phyloP scores from a whole-genome alignment of 2,113 vertebrate species.

The Suricata suricatta region DNA sequence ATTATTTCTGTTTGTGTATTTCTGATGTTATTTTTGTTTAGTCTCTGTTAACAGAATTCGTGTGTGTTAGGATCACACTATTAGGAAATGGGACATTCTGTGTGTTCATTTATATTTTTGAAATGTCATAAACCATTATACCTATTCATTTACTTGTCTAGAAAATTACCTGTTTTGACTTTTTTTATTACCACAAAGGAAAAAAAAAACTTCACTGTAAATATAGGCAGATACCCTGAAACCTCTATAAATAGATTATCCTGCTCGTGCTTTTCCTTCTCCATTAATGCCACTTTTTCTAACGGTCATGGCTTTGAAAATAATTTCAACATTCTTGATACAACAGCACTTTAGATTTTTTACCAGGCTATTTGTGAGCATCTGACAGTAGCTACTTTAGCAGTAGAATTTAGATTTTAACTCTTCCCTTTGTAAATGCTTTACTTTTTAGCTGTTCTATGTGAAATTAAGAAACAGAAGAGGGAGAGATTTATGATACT shows the following conservation, averaged over 20 bases:
- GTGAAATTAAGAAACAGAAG: constrained; percentile 57
- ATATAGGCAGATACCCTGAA: constrained; percentile 50
- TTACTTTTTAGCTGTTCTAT: neutral
- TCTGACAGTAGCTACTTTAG: neutral
- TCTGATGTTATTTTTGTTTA: constrained; percentile 58
- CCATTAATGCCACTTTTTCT: constrained; percentile 55
- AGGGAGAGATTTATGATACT: constrained; percentile 48
- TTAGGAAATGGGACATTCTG: neutral
- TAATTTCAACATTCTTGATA: constrained; percentile 51
- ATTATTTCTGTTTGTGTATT: constrained; percentile 21
- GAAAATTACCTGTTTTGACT: constrained; percentile 68
- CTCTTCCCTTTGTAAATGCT: constrained; percentile 49
- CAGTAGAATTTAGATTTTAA: constrained; percentile 51
- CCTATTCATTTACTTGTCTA: constrained; percentile 65
- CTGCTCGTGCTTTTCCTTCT: neutral
- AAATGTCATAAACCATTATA: constrained; percentile 42
- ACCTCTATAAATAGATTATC: constrained; percentile 49
- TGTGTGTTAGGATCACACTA: neutral
- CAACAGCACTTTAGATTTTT: constrained; percentile 20
- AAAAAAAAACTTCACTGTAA: constrained; percentile 50
- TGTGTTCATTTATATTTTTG: neutral
- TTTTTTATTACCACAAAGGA: constrained; percentile 53
- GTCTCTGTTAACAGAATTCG: constrained; percentile 47
- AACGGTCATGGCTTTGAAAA: constrained; percentile 54
- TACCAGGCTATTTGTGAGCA: neutral